These are phyloP conservation scores for Scytalopus superciliaris DNA, from an alignment of 2,113 vertebrate species.

Conservation along the genomic window DNA sequence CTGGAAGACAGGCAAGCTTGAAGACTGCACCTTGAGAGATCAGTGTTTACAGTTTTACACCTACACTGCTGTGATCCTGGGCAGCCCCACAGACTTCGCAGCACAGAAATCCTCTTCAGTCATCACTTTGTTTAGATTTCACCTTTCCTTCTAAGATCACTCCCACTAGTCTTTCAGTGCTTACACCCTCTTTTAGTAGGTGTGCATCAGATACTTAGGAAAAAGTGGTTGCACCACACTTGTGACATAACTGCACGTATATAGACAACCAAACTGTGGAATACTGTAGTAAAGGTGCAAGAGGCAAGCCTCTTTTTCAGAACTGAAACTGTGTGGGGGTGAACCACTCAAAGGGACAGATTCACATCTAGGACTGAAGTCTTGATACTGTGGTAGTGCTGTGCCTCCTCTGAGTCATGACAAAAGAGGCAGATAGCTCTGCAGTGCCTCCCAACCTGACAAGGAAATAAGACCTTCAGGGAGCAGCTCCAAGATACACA, in stretches of 20 bases:
- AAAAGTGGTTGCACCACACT: conserved; percentile 78
- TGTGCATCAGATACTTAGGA: conserved; percentile 78
- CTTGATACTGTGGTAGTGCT: not conserved
- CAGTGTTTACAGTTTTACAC: not conserved
- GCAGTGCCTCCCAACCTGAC: not conserved
- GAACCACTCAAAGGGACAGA: not conserved
- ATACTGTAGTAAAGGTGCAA: not conserved
- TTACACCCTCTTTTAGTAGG: conserved; percentile 36
- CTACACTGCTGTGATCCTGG: not conserved
- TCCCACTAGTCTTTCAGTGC: not conserved
- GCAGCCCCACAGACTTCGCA: not conserved
- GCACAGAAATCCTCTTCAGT: not conserved
- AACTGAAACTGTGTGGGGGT: not conserved
- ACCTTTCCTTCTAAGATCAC: not conserved
- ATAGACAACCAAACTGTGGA: not conserved
- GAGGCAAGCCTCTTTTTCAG: not conserved
- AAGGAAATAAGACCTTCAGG: not conserved
- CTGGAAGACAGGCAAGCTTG: not conserved
- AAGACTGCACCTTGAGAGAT: not conserved
- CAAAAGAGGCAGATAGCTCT: not conserved
- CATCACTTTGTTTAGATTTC: not conserved
- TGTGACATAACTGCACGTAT: conserved; percentile 68
- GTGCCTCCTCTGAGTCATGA: not conserved
- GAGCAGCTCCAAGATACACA: not conserved
- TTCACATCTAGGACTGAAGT: not conserved